Conservation (phyloP, 2,797 vertebrate species). For the Sebastes steindachneri region DNA sequence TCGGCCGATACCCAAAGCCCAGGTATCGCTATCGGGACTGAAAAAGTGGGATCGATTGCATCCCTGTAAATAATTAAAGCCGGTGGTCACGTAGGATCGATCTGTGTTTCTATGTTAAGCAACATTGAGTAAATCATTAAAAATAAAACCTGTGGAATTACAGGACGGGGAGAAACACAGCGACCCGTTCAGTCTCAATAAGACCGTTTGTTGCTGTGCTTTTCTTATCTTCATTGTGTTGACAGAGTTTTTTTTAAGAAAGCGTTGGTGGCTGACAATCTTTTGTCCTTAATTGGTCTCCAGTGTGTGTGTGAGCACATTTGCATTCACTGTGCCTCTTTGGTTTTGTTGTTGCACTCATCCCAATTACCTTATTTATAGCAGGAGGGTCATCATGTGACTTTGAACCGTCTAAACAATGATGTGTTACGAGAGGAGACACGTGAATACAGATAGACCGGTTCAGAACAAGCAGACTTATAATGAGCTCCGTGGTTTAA, state of each 20-base stretch:
- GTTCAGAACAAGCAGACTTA: not conserved
- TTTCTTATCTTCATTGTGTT: constrained; percentile 2
- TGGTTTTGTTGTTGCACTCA: constrained; percentile 38
- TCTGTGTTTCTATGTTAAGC: no score
- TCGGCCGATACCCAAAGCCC: no score
- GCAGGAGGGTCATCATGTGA: constrained; percentile 14
- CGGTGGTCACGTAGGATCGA: no score
- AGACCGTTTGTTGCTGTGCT: not conserved
- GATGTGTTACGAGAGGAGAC: constrained; percentile 8
- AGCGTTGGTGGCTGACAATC: not conserved
- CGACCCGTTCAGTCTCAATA: not conserved
- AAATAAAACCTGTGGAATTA: no score
- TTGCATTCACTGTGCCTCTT: constrained; percentile 20
- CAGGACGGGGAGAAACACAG: no score
- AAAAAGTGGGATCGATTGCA: no score
- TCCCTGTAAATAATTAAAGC: no score
- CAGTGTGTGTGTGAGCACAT: constrained; percentile 8
- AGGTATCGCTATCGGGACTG: no score
- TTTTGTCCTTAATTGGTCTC: constrained; percentile 59
- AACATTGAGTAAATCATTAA: no score
- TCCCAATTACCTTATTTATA: constrained; percentile 45
- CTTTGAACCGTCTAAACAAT: constrained; percentile 23
- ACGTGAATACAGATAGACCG: not conserved
- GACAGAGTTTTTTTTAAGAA: constrained; percentile 1
- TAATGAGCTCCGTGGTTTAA: not conserved